Evolutionary conservation across 1,140 invertebrate genomes (phyloP), one percentile per base, ranked within the genome.

Genomic region (Macrocentrus cingulum): DNA sequence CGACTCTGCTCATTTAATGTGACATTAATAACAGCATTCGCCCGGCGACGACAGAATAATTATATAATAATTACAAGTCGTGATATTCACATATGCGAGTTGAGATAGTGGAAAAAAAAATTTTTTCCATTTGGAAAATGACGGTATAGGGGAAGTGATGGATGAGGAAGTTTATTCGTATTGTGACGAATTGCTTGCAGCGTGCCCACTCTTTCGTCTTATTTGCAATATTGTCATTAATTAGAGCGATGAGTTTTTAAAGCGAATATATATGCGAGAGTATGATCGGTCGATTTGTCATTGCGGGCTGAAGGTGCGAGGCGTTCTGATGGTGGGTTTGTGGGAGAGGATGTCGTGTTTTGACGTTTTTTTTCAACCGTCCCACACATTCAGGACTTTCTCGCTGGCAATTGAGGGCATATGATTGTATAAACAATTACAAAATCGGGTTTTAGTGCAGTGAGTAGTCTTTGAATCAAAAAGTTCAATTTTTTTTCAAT

Each of bases 271-370:
- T 55, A 48, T 50, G 44, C 23, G n/a, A 22, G 19, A 60, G 59
- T 56, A 18, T 60, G 37, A 56, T 60, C 36, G 29, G 6, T 8
- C 53, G 36, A 60, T 60, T 60, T 51, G 44, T 56, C 59, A 60
- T n/a, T n/a, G n/a, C n/a, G n/a, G n/a, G 32, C 22, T 32, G 20
- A 42, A n/a, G n/a, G n/a, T n/a, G n/a, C n/a, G n/a, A n/a, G n/a
- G n/a, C 20, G 22, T 50, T 41, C 34, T 20, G 37, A 25, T 15
- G 8, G 16, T 46, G 7, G 22, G n/a, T 23, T 23, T 15, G 5
- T 9, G 15, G n/a, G 16, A 25, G 8, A n/a, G 23, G n/a, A 25
- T n/a, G 9, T 48, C 16, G 29, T 23, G 29, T 11, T 48, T 48
- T 13, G 6, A 48, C 22, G 8, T n/a, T 4, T 48, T 23, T 8